Percentiles rank a stretch among this genome's conserved stretches.
Conservation (phyloP, 2,888 invertebrate genomes). For the Hetaerina titia region DNA sequence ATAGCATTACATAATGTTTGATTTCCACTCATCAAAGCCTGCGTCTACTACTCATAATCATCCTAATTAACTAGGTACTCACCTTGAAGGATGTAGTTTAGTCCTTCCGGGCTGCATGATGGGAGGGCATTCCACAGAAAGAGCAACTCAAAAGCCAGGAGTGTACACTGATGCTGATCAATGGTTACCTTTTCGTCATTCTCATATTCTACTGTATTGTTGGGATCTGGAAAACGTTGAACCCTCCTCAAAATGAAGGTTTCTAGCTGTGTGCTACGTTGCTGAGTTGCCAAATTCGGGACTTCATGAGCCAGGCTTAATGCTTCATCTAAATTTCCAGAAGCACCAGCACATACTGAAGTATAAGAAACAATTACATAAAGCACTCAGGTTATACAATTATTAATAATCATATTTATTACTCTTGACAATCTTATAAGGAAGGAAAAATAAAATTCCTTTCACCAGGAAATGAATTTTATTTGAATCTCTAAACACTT, state of each 20-base stretch:
- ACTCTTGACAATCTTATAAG: too few relatives aligned
- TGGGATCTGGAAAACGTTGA: slow-evolving; percentile 71
- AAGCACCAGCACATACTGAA: slow-evolving; percentile 78
- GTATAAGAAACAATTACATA: slow-evolving; percentile 52
- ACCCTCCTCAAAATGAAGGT: slow-evolving; percentile 75
- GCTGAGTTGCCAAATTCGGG: slow-evolving; percentile 75
- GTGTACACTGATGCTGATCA: slow-evolving; percentile 77
- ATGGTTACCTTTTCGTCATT: slow-evolving; percentile 72
- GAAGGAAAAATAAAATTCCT: too few relatives aligned
- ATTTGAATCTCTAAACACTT: too few relatives aligned
- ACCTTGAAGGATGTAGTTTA: slow-evolving; percentile 77
- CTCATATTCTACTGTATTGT: slow-evolving; percentile 65
- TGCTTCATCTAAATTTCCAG: slow-evolving; percentile 76
- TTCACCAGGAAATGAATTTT: too few relatives aligned
- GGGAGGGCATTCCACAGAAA: slow-evolving; percentile 85
- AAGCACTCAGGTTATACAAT: too few relatives aligned
- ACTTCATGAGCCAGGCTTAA: slow-evolving; percentile 75
- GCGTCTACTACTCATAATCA: too few relatives aligned
- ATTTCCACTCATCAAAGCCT: too few relatives aligned
- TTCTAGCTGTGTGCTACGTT: slow-evolving; percentile 75
- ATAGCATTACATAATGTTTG: too few relatives aligned
- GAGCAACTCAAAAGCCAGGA: slow-evolving; percentile 83
- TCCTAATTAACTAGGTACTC: slow-evolving; percentile 68
- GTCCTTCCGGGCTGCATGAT: slow-evolving; percentile 77
- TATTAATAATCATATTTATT: too few relatives aligned